phyloP scores from a whole-genome alignment of 2,888 invertebrate genomes.

The Nomada goodeniana region DNA sequence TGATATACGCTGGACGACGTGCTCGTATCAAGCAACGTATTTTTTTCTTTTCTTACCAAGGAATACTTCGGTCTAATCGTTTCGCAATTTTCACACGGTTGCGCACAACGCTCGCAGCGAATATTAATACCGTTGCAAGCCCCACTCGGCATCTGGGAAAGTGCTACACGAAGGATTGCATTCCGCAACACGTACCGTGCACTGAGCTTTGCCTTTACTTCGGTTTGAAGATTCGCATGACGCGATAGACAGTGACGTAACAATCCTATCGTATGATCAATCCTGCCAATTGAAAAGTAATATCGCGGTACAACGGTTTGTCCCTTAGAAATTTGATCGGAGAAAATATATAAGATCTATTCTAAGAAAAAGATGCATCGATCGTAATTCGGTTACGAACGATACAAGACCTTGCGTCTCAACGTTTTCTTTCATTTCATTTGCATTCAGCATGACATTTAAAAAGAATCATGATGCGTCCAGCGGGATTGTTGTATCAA shows the following conservation, averaged over 20 bases:
- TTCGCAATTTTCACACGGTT: conserved; percentile 36
- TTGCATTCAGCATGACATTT: neutral
- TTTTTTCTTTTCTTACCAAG: too few relatives aligned
- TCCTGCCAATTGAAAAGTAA: conserved; percentile 3
- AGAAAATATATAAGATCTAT: neutral
- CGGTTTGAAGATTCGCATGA: conserved; percentile 6
- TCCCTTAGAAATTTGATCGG: neutral
- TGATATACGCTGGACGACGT: too few relatives aligned
- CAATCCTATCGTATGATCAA: neutral
- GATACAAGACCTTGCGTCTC: neutral
- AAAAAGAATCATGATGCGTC: neutral
- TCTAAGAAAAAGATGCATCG: too few relatives aligned
- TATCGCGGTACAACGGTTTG: too few relatives aligned
- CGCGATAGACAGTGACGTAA: conserved; percentile 7
- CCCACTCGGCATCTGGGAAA: conserved; percentile 35
- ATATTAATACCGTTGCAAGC: conserved; percentile 39
- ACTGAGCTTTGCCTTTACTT: conserved; percentile 9
- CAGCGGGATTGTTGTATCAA: conserved; percentile 36
- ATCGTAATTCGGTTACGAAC: neutral
- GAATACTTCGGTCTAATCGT: conserved; percentile 2
- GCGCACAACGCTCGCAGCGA: conserved; percentile 12
- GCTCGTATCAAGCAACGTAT: too few relatives aligned
- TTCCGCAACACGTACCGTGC: conserved; percentile 7
- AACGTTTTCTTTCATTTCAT: neutral
- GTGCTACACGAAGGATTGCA: conserved; percentile 25